Evolutionary conservation across 2,113 vertebrate genomes (phyloP).

Genomic region (Desmodus rotundus): DNA sequence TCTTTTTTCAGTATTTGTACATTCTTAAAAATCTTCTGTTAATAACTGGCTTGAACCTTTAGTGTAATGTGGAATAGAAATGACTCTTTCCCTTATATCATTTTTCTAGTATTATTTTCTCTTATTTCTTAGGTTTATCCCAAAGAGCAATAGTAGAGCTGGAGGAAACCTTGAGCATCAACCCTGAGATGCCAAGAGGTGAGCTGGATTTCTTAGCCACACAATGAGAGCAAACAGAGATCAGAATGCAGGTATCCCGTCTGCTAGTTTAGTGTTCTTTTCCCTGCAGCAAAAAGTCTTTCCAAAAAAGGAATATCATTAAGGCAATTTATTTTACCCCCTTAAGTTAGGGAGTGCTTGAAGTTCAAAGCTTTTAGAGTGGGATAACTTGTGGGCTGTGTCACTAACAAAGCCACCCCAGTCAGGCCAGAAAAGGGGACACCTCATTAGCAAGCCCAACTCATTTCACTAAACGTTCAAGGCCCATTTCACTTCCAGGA

Average conservation of each 20-base stretch:
- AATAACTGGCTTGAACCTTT: neutral
- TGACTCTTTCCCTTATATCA: neutral
- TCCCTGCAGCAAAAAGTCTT: neutral
- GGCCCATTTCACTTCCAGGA: neutral
- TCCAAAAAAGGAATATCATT: neutral
- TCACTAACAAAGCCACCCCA: neutral
- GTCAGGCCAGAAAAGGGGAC: neutral
- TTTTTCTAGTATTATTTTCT: conserved; percentile 26
- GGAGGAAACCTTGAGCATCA: neutral
- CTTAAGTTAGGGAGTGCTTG: neutral
- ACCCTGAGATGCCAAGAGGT: neutral
- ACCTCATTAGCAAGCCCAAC: neutral
- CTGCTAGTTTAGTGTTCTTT: neutral
- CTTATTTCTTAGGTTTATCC: neutral
- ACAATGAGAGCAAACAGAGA: neutral
- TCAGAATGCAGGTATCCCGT: neutral
- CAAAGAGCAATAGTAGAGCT: neutral
- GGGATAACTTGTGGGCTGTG: neutral
- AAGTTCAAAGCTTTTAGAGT: neutral
- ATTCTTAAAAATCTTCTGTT: neutral
- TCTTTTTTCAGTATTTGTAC: neutral
- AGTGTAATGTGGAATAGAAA: neutral
- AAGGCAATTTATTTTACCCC: neutral
- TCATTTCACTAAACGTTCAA: neutral
- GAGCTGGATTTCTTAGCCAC: neutral